Base-by-base conservation (phyloP, 2,113 vertebrate genomes). In the Tinamus guttatus region DNA sequence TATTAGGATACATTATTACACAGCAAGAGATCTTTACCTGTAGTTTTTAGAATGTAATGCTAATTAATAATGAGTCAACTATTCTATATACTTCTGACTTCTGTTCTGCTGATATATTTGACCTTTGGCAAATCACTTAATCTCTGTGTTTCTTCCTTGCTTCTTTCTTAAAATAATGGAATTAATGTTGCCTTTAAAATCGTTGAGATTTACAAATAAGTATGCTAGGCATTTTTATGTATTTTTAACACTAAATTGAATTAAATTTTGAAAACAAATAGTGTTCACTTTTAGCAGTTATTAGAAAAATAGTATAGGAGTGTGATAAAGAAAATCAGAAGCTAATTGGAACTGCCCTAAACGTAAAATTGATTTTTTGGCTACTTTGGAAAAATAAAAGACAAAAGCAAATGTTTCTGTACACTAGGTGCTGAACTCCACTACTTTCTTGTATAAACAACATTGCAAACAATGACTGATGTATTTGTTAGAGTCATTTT, bases 21-120 rank as follows among this genome's bases (percentile, higher is more conserved):
- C 59, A 89, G 75, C 47, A 89, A 84, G 84, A n/a, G 84, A 36
- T 76, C 62, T 87, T 92, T 79, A 91, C 86, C 49, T 92, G 65
- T 84, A 89, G 58, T 87, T 94, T 89, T 75, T 58, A 58, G 54
- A 85, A 22, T 76, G 78, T 52, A 78, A 65, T 91, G 62, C 19
- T 93, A 94, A 89, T 91, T 91, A 93, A 58, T 87, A 95, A 41
- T 16, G 63, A 71, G 78, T 65, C 62, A 87, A 18, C 28, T 79
- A n/a, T 69, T 78, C 75, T 79, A 7, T 89, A 70, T 91, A 82
- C 87, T 89, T 91, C 34, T 79, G 52, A 51, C 58, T 68, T 81
- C 20, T 30, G 20, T 81, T 79, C 58, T 87, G 56, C 15, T 89
- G 80, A 60, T 75, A 19, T n/a, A 13, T 71, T 87, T 95, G 60